Evolutionary conservation across 1,140 invertebrate genomes (phyloP).

Genomic region (Nixonia krombeini): DNA sequence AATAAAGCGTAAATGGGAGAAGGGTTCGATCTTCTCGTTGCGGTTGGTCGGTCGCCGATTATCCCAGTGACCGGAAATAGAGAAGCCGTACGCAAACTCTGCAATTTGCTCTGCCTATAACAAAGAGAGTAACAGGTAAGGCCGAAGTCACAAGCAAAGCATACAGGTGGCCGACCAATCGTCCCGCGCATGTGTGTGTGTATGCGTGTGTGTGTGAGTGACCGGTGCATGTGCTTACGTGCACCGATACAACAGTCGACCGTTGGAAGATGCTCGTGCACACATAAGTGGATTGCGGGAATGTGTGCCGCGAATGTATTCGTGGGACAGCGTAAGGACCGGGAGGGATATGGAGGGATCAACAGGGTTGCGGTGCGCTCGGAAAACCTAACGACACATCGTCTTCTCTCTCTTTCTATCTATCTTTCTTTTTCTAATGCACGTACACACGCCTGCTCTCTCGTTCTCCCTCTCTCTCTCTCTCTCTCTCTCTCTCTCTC

Average conservation of each 20-base stretch:
- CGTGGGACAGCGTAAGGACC: slow-evolving; percentile 36
- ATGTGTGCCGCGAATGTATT: slow-evolving; percentile 33
- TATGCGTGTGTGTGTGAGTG: slow-evolving; percentile 42
- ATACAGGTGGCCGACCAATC: slow-evolving; percentile 70
- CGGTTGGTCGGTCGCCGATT: slow-evolving; percentile 22
- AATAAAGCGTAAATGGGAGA: too few species aligned
- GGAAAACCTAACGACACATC: slow-evolving; percentile 56
- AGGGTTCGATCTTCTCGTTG: slow-evolving; percentile 13
- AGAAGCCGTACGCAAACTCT: slow-evolving; percentile 19
- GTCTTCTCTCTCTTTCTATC: slow-evolving; percentile 43
- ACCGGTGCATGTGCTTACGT: slow-evolving; percentile 54
- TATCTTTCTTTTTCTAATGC: too few species aligned
- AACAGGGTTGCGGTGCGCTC: slow-evolving; percentile 41
- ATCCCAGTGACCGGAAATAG: slow-evolving; percentile 22
- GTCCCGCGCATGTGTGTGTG: slow-evolving; percentile 39
- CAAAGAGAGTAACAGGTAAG: slow-evolving; percentile 69
- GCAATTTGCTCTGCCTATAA: slow-evolving; percentile 19
- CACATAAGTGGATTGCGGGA: slow-evolving; percentile 32
- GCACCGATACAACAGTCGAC: slow-evolving; percentile 41
- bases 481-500: too few species aligned
- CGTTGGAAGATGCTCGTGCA: slow-evolving; percentile 21
- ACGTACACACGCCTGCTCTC: too few species aligned
- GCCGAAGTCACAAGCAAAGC: slow-evolving; percentile 67
- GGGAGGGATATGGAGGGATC: slow-evolving; percentile 36
- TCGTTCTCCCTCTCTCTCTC: too few species aligned